These are phyloP conservation scores for Contarinia nasturtii DNA, from an alignment of 1,140 invertebrate genomes.

Conservation along the genomic window DNA sequence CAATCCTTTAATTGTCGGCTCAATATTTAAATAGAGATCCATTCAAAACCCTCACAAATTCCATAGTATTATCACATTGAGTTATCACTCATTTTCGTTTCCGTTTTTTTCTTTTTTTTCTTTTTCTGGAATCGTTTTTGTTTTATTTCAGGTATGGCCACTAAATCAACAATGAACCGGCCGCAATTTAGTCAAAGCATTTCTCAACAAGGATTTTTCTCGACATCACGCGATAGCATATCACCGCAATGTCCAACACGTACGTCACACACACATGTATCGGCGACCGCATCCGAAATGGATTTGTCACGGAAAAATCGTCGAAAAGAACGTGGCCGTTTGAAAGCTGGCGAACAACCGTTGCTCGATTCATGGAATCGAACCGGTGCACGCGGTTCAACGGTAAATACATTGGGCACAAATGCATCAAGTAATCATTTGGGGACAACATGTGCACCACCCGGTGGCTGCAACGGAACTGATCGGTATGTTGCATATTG, in stretches of 20 bases:
- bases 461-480: slow-evolving; percentile 20
- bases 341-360: slow-evolving; percentile 31
- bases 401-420: slow-evolving; percentile 18
- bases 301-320: slow-evolving; percentile 45
- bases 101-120: too few species aligned
- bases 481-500: slow-evolving; percentile 21
- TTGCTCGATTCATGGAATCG: slow-evolving; percentile 22
- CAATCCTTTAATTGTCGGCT: too few species aligned
- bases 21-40: too few species aligned
- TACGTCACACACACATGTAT: slow-evolving; percentile 32
- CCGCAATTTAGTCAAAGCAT: slow-evolving; percentile 28
- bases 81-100: too few species aligned
- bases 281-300: slow-evolving; percentile 49
- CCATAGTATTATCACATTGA: too few species aligned
- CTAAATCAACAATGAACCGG: slow-evolving; percentile 39
- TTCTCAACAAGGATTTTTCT: slow-evolving; percentile 37
- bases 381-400: slow-evolving; percentile 17
- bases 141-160: slow-evolving; percentile 40
- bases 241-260: slow-evolving; percentile 32
- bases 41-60: too few species aligned
- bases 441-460: slow-evolving; percentile 3
- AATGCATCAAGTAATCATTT: slow-evolving; percentile 13
- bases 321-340: slow-evolving; percentile 39
- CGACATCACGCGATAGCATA: slow-evolving; percentile 53
- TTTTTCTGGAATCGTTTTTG: too few species aligned